Conservation (phyloP, 2,113 vertebrate genomes). For the Origma solitaria region DNA sequence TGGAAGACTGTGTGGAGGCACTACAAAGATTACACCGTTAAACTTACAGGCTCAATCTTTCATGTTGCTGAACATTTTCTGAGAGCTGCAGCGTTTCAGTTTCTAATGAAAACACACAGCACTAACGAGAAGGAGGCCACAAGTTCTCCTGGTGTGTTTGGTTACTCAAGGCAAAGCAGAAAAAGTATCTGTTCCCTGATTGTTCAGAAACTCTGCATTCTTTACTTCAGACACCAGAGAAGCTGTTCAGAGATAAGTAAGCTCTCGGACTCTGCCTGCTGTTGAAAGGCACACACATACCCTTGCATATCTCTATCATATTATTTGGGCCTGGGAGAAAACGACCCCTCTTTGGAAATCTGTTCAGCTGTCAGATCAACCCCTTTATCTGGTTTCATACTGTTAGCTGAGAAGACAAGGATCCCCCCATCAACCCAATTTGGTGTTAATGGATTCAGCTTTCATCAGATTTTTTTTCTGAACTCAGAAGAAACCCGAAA, state of each 20-base stretch:
- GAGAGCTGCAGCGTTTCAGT: neutral
- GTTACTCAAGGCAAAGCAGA: neutral
- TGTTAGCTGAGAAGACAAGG: constrained; percentile 51
- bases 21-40: neutral
- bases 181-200: neutral
- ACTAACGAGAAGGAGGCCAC: neutral
- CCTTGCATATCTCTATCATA: constrained; percentile 32
- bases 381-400: constrained; percentile 56
- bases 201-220: constrained; percentile 21
- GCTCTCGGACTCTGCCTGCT: constrained; percentile 18
- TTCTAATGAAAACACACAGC: neutral
- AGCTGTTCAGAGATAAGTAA: constrained; percentile 29
- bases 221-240: constrained; percentile 29
- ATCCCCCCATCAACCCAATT: constrained; percentile 51
- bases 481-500: neutral
- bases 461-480: constrained; percentile 30
- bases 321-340: constrained; percentile 60
- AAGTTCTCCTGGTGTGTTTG: neutral
- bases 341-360: constrained; percentile 42
- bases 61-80: neutral
- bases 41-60: neutral
- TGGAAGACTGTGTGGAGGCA: neutral
- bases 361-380: constrained; percentile 49
- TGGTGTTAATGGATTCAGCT: constrained; percentile 53
- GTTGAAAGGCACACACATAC: constrained; percentile 45